Conservation (phyloP, 1,140 invertebrate genomes). For the Oryzaephilus surinamensis region DNA sequence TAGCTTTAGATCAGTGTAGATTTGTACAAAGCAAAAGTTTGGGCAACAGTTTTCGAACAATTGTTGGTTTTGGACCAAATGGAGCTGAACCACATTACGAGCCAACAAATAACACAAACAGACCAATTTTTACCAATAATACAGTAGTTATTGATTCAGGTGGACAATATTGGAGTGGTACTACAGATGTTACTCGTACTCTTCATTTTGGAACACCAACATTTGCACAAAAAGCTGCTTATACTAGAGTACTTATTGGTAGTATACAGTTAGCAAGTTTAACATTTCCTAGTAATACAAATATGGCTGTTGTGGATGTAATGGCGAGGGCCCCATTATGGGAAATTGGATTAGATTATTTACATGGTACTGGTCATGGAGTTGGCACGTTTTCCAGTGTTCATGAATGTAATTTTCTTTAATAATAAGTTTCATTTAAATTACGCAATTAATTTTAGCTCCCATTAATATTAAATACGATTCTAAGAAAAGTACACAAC, state of each 20-base stretch:
- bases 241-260: conserved; percentile 84
- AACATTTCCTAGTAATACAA: conserved; percentile 54
- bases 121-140: conserved; percentile 54
- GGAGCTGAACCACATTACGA: conserved; percentile 87
- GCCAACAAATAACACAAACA: conserved; percentile 61
- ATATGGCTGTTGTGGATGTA: conserved; percentile 58
- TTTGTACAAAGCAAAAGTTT: conserved; percentile 56
- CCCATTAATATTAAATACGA: conserved; percentile 54
- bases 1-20: conserved; percentile 52
- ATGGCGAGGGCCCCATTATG: conserved; percentile 70
- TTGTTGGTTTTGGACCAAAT: conserved; percentile 80
- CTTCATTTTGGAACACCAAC: conserved; percentile 77
- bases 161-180: conserved; percentile 69
- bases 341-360: conserved; percentile 69
- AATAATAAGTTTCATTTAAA: neutral
- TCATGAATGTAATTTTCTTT: conserved; percentile 64
- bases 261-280: conserved; percentile 62
- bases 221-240: conserved; percentile 63
- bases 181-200: conserved; percentile 88
- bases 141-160: conserved; percentile 62
- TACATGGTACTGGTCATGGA: conserved; percentile 82
- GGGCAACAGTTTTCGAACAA: conserved; percentile 75
- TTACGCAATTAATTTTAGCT: conserved; percentile 41
- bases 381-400: conserved; percentile 78
- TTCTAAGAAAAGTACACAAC: conserved; percentile 26